Conservation (phyloP, 2,113 vertebrate genomes). For the Anoura caudifer region DNA sequence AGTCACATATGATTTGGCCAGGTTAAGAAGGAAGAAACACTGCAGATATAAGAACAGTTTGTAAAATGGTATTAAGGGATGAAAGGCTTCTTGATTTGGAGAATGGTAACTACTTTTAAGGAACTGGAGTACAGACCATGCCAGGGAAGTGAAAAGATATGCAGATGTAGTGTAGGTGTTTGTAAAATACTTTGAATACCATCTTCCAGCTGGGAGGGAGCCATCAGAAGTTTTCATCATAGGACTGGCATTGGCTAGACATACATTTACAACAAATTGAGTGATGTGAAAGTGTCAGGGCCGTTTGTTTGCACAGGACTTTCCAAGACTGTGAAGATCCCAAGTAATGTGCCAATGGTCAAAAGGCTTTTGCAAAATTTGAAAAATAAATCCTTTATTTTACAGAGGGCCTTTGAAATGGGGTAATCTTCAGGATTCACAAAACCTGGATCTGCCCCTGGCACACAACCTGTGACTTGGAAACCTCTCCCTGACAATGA, state of each 20-base stretch:
- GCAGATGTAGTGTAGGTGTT: background rate
- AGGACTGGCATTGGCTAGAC: background rate
- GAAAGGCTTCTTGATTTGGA: background rate
- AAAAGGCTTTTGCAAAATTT: background rate
- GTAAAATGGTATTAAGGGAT: background rate
- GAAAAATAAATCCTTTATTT: background rate
- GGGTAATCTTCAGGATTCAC: background rate
- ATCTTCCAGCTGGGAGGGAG: background rate
- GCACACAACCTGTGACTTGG: background rate
- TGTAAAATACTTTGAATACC: background rate
- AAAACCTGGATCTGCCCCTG: background rate
- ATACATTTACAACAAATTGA: background rate
- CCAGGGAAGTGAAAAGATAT: background rate
- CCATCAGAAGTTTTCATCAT: background rate
- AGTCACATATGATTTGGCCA: background rate
- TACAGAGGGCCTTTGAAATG: background rate
- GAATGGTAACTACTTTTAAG: background rate
- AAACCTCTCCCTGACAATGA: background rate
- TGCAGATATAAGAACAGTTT: background rate
- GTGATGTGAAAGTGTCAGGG: background rate
- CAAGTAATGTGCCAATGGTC: background rate
- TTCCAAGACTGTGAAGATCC: background rate
- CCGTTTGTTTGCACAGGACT: background rate
- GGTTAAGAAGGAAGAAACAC: background rate
- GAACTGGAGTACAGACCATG: background rate